These are phyloP conservation scores for Tinea semifulvella DNA, from an alignment of 2,888 invertebrate species.

Conservation along the genomic window DNA sequence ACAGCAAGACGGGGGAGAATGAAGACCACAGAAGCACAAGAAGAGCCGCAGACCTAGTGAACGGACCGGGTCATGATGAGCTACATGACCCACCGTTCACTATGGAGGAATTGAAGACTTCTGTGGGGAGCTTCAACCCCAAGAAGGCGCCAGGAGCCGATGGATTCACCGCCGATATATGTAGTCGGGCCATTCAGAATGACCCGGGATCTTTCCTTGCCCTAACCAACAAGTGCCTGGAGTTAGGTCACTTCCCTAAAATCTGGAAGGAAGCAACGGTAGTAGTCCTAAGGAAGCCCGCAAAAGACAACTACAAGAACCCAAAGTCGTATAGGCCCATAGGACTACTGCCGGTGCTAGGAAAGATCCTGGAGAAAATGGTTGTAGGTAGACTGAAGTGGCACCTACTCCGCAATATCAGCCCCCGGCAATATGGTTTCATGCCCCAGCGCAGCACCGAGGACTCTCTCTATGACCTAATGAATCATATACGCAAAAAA, in stretches of 20 bases:
- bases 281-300: conserved; percentile 24
- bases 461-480: conserved; percentile 16
- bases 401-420: neutral
- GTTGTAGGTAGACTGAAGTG: conserved; percentile 16
- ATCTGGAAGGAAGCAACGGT: conserved; percentile 22
- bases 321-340: conserved; percentile 22
- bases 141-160: conserved; percentile 22
- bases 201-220: neutral
- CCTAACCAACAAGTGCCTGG: conserved; percentile 6
- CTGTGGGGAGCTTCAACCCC: conserved; percentile 18
- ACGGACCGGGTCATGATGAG: conserved; percentile 1
- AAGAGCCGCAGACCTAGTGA: neutral
- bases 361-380: conserved; percentile 20
- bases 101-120: conserved; percentile 15
- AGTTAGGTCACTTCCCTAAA: conserved; percentile 17
- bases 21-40: neutral
- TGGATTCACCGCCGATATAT: conserved; percentile 22
- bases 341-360: conserved; percentile 21
- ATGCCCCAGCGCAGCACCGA: conserved; percentile 18
- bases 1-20: conserved; percentile 16
- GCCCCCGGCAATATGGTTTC: conserved; percentile 20
- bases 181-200: conserved; percentile 1
- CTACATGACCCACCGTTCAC: conserved; percentile 20
- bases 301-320: conserved; percentile 17
- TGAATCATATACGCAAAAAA: conserved; percentile 11